phyloP scores from a whole-genome alignment of 2,888 invertebrate genomes.

The Odontothrips loti region DNA sequence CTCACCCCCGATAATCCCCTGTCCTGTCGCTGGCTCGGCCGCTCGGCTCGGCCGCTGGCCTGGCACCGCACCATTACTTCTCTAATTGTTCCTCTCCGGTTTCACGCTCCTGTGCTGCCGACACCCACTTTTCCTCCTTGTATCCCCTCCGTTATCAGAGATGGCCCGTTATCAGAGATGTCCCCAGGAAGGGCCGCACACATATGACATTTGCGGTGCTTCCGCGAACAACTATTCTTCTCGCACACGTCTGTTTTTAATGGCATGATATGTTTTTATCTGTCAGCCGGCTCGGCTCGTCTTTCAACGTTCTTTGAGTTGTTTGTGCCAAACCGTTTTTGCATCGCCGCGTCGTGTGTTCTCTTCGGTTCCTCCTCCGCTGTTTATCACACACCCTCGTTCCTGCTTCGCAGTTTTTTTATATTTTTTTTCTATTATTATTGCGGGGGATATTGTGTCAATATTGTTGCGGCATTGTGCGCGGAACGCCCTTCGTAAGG shows the following conservation, averaged over 20 bases:
- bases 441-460: constrained; percentile 6
- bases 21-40: neutral
- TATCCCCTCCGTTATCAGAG: neutral
- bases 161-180: neutral
- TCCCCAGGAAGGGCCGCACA: neutral
- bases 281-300: neutral
- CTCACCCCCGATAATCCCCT: neutral
- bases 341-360: neutral
- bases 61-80: neutral
- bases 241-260: constrained; percentile 17
- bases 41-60: neutral
- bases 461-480: constrained; percentile 21
- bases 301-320: neutral
- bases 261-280: constrained; percentile 23
- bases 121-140: neutral
- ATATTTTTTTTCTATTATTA: neutral
- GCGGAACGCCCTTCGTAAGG: neutral
- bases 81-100: constrained; percentile 22
- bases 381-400: no score
- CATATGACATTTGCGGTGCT: constrained; percentile 1
- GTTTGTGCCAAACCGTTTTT: neutral
- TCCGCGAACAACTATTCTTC: neutral
- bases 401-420: no score
- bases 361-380: neutral
- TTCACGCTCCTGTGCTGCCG: constrained; percentile 6